Base-by-base conservation (phyloP, 2,888 invertebrate genomes). In the Pollenia amentaria region DNA sequence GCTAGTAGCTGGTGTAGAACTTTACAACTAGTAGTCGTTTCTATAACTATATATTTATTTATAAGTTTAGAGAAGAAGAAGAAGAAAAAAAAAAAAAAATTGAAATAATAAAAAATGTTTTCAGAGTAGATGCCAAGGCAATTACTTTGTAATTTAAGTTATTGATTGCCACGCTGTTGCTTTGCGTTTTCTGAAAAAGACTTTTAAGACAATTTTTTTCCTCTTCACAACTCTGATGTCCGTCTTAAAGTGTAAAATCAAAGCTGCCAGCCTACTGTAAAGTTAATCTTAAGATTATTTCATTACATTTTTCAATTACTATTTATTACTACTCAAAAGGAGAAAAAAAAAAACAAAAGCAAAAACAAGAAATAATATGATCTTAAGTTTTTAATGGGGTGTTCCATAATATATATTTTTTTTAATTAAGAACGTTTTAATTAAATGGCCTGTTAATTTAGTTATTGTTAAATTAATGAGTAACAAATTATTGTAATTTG, bases 111-210 rank as follows among this genome's bases (percentile, higher is more conserved):
- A 18, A 48, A 40, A 67, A 51, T 46, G 48, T 67, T 84, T 60
- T 90, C 90, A 90, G 90, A 89, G 90, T 90, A 90, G 90, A 91
- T 91, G 90, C 91, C 92, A 89, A 88, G 86, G 91, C 92, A 92
- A 92, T 92, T 92, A 92, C 91, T 92, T 92, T 91, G 92, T 91
- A 92, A 92, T 92, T 92, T 92, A 90, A 92, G 92, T 92, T 92
- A 92, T 92, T 92, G 92, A 92, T 92, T 91, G 92, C 91, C 90
- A 90, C 89, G 90, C 91, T 90, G 90, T 89, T 90, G 89, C 77
- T 77, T 77, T 77, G 76, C 77, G 81, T 81, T 76, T 51, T 55
- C 29, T 55, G 38, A 42, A 75, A 64, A 11, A 69, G 38, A 38
- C 57, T 70, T 11, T 48, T 18, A 48, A 21, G 7, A 57, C 7